phyloP scores from a whole-genome alignment of 2,797 vertebrate genomes.

The Propithecus deckenii region DNA sequence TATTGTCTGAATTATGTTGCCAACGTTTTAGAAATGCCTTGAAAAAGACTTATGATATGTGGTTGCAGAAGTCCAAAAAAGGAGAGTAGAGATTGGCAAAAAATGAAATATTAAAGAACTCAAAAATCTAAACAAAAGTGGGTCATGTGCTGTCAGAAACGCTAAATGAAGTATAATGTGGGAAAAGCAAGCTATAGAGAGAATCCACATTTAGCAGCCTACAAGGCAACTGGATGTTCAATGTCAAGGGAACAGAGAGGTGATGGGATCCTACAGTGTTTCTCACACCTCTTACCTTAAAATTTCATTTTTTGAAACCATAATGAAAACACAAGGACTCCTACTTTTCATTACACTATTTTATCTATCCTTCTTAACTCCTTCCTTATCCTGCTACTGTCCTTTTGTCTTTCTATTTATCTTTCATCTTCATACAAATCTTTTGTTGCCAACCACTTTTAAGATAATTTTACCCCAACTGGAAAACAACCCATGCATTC shows the following conservation, averaged over 20 bases:
- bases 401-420: not conserved
- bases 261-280: not conserved
- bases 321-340: not conserved
- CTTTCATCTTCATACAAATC: not conserved
- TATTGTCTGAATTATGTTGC: not conserved
- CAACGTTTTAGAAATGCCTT: conserved; percentile 41
- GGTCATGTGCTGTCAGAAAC: not conserved
- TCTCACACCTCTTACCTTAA: not conserved
- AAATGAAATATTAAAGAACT: not conserved
- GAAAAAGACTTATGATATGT: not conserved
- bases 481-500: not conserved
- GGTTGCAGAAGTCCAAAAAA: not conserved
- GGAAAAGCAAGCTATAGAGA: not conserved
- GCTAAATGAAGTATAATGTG: not conserved
- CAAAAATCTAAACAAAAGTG: not conserved
- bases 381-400: not conserved
- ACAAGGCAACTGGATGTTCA: not conserved
- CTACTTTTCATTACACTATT: not conserved
- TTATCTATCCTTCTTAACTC: not conserved
- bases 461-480: conserved; percentile 22
- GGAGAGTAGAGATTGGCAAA: not conserved
- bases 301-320: not conserved
- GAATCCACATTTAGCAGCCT: not conserved
- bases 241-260: not conserved
- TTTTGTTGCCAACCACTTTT: conserved; percentile 12